phyloP scores from a whole-genome alignment of 2,888 invertebrate species.

The Heliconius sara region DNA sequence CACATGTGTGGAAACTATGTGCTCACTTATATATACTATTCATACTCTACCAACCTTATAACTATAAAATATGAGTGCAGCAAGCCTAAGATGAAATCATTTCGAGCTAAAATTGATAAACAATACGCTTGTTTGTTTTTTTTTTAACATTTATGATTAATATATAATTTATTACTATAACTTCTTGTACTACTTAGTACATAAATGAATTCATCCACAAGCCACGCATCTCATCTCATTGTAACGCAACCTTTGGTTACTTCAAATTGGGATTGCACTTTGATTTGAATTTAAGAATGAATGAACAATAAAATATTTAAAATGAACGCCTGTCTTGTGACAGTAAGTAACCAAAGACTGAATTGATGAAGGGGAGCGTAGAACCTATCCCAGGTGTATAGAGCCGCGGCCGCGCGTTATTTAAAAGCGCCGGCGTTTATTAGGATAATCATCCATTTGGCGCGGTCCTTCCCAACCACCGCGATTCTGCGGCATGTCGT shows the following conservation, averaged over 20 bases:
- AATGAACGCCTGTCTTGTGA: slow-evolving; percentile 20
- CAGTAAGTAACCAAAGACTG: slow-evolving; percentile 43
- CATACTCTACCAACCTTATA: slow-evolving; percentile 21
- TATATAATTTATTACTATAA: not conserved
- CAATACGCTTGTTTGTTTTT: not conserved
- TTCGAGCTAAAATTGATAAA: not conserved
- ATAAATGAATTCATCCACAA: slow-evolving; percentile 13
- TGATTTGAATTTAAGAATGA: not conserved
- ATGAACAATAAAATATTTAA: not conserved
- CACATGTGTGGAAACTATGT: slow-evolving; percentile 15
- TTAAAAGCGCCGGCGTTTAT: slow-evolving; percentile 87
- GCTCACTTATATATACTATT: slow-evolving; percentile 17
- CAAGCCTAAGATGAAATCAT: slow-evolving; percentile 18
- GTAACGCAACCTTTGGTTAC: slow-evolving; percentile 37
- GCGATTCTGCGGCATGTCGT: slow-evolving; percentile 80
- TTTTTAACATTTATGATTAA: not conserved
- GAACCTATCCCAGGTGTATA: slow-evolving; percentile 15
- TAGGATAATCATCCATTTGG: slow-evolving; percentile 86
- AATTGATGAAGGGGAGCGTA: not conserved
- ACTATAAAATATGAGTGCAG: slow-evolving; percentile 16
- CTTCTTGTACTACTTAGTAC: not conserved
- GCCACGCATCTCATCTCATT: slow-evolving; percentile 17
- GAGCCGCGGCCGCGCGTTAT: slow-evolving; percentile 34
- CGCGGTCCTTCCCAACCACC: slow-evolving; percentile 84
- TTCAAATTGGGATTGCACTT: slow-evolving; percentile 37